phyloP scores from a whole-genome alignment of 2,888 invertebrate species.

The Torymus texanus region DNA sequence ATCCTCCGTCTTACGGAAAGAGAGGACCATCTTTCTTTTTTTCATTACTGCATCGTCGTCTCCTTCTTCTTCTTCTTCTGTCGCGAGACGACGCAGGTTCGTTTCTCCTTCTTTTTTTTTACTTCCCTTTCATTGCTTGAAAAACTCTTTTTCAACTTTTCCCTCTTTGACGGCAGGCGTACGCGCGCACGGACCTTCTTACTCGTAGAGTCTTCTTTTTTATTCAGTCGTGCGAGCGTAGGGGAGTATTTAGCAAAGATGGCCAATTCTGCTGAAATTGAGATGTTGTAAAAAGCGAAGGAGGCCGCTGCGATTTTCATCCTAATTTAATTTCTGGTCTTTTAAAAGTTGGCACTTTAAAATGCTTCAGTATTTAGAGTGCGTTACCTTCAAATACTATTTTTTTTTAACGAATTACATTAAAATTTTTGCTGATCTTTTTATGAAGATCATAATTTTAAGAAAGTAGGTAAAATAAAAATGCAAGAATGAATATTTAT shows the following conservation, averaged over 20 bases:
- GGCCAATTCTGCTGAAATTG: conserved; percentile 14
- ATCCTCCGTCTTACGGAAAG: not conserved
- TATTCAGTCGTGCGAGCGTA: not conserved
- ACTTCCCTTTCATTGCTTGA: conserved; percentile 21
- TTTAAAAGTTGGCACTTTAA: not conserved
- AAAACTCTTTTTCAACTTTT: conserved; percentile 32
- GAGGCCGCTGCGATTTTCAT: not conserved
- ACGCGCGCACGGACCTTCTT: not conserved
- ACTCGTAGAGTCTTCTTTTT: not conserved
- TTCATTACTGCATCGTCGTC: not conserved
- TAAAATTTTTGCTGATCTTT: too few species aligned
- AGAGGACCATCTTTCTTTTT: conserved; percentile 11
- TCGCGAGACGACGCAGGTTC: too few species aligned
- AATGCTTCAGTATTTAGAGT: not conserved
- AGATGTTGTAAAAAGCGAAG: conserved; percentile 9
- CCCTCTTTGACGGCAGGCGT: not conserved
- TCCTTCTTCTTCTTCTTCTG: conserved; percentile 1
- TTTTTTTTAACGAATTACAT: too few species aligned
- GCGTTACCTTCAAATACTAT: too few species aligned
- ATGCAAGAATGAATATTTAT: too few species aligned
- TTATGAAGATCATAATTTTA: too few species aligned
- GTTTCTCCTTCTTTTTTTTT: conserved; percentile 1
- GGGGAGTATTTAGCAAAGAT: conserved; percentile 18
- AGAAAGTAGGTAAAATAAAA: too few species aligned
- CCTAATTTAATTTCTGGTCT: not conserved